Percentiles rank a stretch among this genome's conserved stretches.
Evolutionary conservation across 2,888 invertebrate genomes (phyloP).

Genomic region (Melinaea menophilus): DNA sequence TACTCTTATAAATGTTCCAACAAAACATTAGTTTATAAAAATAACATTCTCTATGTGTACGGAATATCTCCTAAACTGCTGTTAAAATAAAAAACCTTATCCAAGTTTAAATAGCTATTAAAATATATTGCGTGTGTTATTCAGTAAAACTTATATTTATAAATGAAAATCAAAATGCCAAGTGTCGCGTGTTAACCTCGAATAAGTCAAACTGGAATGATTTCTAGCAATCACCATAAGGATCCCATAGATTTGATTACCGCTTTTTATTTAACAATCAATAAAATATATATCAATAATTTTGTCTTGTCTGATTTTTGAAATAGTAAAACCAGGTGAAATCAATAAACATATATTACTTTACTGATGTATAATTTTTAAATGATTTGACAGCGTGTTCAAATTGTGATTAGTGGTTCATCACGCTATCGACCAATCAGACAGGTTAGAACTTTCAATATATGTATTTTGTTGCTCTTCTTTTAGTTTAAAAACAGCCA

Average conservation of each 20-base stretch:
- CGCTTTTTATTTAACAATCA: too few relatives aligned
- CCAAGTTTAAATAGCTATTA: background rate
- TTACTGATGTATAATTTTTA: too few relatives aligned
- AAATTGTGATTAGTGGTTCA: too few relatives aligned
- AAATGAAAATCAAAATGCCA: conserved; percentile 1
- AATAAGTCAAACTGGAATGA: conserved; percentile 11
- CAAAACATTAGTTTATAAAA: background rate
- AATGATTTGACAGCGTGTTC: too few relatives aligned
- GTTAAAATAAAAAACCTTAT: background rate
- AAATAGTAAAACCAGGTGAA: too few relatives aligned
- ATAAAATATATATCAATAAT: too few relatives aligned
- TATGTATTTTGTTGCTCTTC: too few relatives aligned
- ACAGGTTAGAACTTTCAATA: too few relatives aligned
- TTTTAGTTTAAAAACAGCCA: too few relatives aligned
- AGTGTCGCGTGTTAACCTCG: conserved; percentile 8
- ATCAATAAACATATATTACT: too few relatives aligned
- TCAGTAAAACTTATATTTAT: background rate
- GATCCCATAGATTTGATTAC: background rate
- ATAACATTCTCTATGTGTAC: background rate
- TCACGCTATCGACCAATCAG: too few relatives aligned
- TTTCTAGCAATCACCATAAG: conserved; percentile 9
- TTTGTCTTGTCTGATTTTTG: too few relatives aligned
- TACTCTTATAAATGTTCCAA: background rate
- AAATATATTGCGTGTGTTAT: background rate
- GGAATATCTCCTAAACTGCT: background rate